Conservation (phyloP, 2,888 invertebrate species). For the Ectemnius continuus region DNA sequence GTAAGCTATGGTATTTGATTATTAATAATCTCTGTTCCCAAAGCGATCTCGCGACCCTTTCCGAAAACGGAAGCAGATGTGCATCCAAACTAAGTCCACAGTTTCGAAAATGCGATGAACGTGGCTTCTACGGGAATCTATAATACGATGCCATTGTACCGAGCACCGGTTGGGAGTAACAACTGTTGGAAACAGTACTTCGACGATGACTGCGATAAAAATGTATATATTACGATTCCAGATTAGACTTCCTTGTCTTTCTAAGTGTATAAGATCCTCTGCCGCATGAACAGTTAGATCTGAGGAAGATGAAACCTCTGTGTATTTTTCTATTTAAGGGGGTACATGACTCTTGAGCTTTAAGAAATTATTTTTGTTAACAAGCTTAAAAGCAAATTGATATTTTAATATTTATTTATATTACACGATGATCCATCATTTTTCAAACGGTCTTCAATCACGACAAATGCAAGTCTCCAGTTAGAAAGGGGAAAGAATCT, state of each 20-base stretch:
- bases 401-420: constrained; percentile 29
- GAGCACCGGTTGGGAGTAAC: constrained; percentile 42
- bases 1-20: too few species aligned
- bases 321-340: constrained; percentile 52
- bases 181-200: constrained; percentile 38
- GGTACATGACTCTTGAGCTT: constrained; percentile 44
- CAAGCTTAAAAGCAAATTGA: constrained; percentile 12
- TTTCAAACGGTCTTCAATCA: too few species aligned
- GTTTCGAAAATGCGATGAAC: constrained; percentile 15
- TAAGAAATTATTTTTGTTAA: constrained; percentile 23
- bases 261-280: constrained; percentile 32
- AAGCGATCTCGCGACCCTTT: too few species aligned
- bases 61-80: too few species aligned
- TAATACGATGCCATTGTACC: constrained; percentile 13
- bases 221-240: constrained; percentile 40
- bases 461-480: too few species aligned
- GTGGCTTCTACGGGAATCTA: constrained; percentile 7
- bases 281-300: constrained; percentile 30
- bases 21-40: constrained; percentile 23
- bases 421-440: too few species aligned
- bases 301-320: constrained; percentile 26
- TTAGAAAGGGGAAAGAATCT: background rate
- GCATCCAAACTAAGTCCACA: too few species aligned
- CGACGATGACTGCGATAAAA: constrained; percentile 42
- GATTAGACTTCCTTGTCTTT: constrained; percentile 39